Evolutionary conservation across 2,113 vertebrate genomes (phyloP), one percentile per base, ranked within the genome.

Genomic region (Nannobrachium achirus): DNA sequence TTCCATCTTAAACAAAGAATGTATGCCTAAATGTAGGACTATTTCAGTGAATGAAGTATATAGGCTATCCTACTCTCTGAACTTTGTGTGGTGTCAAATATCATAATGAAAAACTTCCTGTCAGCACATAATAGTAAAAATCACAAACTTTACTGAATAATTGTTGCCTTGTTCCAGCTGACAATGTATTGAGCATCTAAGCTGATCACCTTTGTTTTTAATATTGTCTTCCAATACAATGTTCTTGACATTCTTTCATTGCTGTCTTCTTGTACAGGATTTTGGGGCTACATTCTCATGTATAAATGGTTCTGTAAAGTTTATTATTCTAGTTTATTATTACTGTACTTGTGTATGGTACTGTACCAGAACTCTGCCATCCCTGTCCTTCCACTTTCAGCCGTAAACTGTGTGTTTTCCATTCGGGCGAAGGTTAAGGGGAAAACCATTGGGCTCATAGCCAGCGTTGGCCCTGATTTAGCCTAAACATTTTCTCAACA

Each of bases 401-500:
- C 44, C 14, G 44, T 10, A 46, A 46, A 46, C 44, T 46, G 10
- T 46, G 44, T 46, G 44, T 72, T 87, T 86, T 87, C 75, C 77
- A 72, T 75, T 71, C 33, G 59, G 65, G 76, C 55, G 18, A 63
- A 62, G 73, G 63, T 46, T 15, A 66, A 69, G 57, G 58, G 59
- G 25, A 74, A 82, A 84, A 75, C 44, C 49, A 33, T 50, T 49
- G 51, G 69, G 50, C 75, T 18, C 20, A 51, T 0, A n/a, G 70
- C 74, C 78, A 76, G 42, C 1, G 59, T 82, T 84, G 82, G 73
- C 41, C 71, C 11, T 0, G 51, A 66, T 75, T 64, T 49, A 71
- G 79, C 67, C 69, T 60, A 71, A 71, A 81, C 75, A 69, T 81
- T 76, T 73, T 75, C 80, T 81, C 49, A 71, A 56, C 67, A 61